These are phyloP conservation scores for Syndactyla subalaris DNA, from an alignment of 2,797 vertebrate species.

Conservation along the genomic window DNA sequence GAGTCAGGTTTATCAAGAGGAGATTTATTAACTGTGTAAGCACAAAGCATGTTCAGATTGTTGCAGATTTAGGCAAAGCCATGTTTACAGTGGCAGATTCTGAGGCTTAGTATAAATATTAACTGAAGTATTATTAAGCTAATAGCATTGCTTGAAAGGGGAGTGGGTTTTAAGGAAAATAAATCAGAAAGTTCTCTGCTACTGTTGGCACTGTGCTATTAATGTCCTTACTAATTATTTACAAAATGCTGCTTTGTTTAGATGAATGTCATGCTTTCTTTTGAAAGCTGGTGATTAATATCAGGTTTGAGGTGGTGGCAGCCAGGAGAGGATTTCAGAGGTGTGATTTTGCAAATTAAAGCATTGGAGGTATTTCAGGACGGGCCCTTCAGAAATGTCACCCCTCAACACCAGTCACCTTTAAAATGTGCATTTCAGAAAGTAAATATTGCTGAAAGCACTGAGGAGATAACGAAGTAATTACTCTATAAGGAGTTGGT, in stretches of 20 bases:
- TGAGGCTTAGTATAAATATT: conserved; percentile 6
- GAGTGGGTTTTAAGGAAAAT: background rate
- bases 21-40: background rate
- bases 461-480: fast-evolving
- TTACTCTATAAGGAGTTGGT: background rate
- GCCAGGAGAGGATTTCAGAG: background rate
- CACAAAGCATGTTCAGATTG: background rate
- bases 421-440: background rate
- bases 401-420: background rate
- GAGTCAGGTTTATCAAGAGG: background rate
- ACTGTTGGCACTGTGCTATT: background rate
- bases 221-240: conserved; percentile 1
- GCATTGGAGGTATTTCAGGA: background rate
- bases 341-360: background rate
- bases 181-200: background rate
- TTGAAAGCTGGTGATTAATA: background rate
- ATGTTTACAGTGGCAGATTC: background rate
- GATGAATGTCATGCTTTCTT: background rate
- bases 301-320: background rate
- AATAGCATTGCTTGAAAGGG: background rate
- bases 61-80: background rate
- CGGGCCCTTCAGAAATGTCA: background rate
- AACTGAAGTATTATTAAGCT: background rate
- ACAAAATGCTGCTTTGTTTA: background rate
- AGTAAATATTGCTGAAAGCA: background rate